Conservation (phyloP, 2,888 invertebrate species). For the Apodemia mormo region DNA sequence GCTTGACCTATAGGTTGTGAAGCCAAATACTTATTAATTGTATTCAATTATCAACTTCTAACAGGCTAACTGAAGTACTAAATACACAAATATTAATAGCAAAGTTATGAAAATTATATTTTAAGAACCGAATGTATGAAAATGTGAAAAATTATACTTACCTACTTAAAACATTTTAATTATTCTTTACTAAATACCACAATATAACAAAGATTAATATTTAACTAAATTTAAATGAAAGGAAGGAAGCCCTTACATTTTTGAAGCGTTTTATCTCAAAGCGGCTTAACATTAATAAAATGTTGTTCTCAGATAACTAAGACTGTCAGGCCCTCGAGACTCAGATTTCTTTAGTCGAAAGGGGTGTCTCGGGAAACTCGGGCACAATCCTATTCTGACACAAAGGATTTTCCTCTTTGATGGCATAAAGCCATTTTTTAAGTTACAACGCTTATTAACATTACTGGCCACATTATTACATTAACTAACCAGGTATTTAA, state of each 20-base stretch:
- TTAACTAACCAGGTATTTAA: conserved; percentile 37
- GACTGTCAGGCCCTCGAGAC: conserved; percentile 39
- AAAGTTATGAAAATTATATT: no score
- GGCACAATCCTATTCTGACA: conserved; percentile 44
- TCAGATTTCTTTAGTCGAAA: conserved; percentile 40
- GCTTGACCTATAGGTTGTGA: background rate
- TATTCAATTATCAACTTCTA: background rate
- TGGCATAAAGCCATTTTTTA: conserved; percentile 44
- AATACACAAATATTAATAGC: background rate
- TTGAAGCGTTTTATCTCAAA: conserved; percentile 26
- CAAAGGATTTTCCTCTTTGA: conserved; percentile 46
- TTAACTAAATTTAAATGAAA: conserved; percentile 2
- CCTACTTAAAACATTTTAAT: no score
- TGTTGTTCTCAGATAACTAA: conserved; percentile 36
- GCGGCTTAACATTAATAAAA: conserved; percentile 31
- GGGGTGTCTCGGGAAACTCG: conserved; percentile 43
- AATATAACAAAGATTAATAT: background rate
- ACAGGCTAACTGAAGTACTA: background rate
- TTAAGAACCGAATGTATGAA: no score
- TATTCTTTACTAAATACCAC: no score
- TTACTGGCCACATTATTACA: conserved; percentile 42
- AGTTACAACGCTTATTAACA: conserved; percentile 45
- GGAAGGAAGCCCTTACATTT: background rate
- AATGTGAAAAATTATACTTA: no score
- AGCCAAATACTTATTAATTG: background rate